Percentiles rank a stretch among this genome's conserved stretches.
Evolutionary conservation across 2,113 vertebrate genomes (phyloP).

Genomic region (Callocephalon fimbriatum): DNA sequence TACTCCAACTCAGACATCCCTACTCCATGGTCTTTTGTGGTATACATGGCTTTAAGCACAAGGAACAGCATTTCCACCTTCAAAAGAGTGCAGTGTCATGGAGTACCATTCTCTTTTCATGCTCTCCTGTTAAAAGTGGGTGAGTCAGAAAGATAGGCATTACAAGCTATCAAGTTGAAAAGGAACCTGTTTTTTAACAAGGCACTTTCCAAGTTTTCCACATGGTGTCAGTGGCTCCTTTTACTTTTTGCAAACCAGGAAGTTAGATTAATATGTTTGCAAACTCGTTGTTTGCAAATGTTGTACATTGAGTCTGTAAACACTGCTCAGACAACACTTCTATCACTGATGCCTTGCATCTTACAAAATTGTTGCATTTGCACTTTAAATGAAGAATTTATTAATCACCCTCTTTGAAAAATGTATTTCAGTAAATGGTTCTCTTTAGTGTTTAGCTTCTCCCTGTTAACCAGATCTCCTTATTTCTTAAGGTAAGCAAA

Average conservation of each 20-base stretch:
- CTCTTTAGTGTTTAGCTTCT: background rate
- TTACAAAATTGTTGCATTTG: background rate
- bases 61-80: background rate
- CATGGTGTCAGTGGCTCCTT: slow-evolving; percentile 63
- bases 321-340: background rate
- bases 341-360: background rate
- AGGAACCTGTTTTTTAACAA: background rate
- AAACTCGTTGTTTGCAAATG: background rate
- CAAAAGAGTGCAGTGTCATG: background rate
- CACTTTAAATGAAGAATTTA: background rate
- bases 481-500: background rate
- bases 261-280: background rate
- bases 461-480: background rate
- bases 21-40: background rate
- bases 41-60: background rate
- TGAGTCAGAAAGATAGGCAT: background rate
- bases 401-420: background rate
- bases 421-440: background rate
- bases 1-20: background rate
- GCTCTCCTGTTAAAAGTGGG: background rate
- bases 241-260: slow-evolving; percentile 13
- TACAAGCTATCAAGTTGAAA: background rate
- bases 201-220: slow-evolving; percentile 62
- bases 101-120: background rate
- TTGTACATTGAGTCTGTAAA: background rate